Percentiles rank a stretch among this genome's conserved stretches.
phyloP scores from a whole-genome alignment of 1,140 invertebrate species.

The Solen grandis region DNA sequence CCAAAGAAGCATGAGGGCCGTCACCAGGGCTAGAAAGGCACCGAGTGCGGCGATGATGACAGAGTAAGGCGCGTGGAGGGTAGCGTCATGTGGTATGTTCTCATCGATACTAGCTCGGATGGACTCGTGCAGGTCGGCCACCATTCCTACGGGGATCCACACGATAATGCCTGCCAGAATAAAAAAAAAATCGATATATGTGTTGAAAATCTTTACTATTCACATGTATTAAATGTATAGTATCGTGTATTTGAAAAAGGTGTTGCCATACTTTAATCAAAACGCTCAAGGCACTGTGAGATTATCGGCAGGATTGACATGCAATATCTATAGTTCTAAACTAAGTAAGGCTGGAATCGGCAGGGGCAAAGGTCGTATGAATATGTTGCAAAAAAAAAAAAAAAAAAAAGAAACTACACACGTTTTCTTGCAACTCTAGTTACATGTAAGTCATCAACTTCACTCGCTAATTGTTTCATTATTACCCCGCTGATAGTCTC shows the following conservation, averaged over 20 bases:
- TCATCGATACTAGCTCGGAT: neutral
- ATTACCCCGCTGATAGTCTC: too few species aligned
- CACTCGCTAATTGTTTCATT: too few species aligned
- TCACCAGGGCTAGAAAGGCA: constrained; percentile 17
- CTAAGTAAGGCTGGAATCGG: neutral
- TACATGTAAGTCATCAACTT: too few species aligned
- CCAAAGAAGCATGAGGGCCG: constrained; percentile 22
- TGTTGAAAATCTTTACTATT: too few species aligned
- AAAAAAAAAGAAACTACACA: too few species aligned
- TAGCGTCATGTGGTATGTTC: constrained; percentile 22
- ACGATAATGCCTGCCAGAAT: neutral
- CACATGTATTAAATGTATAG: too few species aligned
- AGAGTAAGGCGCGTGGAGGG: constrained; percentile 25
- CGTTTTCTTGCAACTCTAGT: too few species aligned
- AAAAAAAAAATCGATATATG: neutral
- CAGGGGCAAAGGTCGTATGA: neutral
- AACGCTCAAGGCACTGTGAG: neutral
- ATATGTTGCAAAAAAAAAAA: too few species aligned
- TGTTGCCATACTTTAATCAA: too few species aligned
- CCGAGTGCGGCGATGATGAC: constrained; percentile 6
- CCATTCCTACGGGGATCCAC: constrained; percentile 46
- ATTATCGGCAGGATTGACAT: too few species aligned
- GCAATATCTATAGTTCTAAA: neutral
- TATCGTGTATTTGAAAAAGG: too few species aligned
- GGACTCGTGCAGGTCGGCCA: constrained; percentile 17